Percentiles rank a stretch among this genome's conserved stretches.
These are phyloP conservation scores for Anabas testudineus DNA, from an alignment of 2,797 vertebrate genomes.

Conservation along the genomic window DNA sequence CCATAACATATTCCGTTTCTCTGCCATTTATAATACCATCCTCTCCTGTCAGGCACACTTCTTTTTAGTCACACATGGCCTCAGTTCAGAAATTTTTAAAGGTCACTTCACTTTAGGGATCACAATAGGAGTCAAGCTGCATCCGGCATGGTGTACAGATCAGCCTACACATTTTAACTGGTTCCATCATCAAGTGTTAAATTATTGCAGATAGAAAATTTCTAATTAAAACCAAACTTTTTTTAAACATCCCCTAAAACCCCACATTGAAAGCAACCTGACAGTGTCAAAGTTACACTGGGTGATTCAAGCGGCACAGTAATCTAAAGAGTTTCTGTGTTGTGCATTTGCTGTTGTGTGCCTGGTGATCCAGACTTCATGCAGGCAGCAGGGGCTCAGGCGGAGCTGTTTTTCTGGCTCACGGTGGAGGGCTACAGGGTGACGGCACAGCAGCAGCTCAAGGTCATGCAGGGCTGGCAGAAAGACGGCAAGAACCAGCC, in stretches of 20 bases:
- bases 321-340: not conserved
- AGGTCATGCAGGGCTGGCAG: constrained; percentile 91
- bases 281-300: not conserved
- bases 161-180: not conserved
- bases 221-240: too few relatives aligned
- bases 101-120: constrained; percentile 38
- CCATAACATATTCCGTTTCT: constrained; percentile 28
- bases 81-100: constrained; percentile 30
- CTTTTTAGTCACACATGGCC: constrained; percentile 25
- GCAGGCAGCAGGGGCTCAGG: constrained; percentile 97
- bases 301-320: too few relatives aligned
- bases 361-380: constrained; percentile 90
- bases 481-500: constrained; percentile 93
- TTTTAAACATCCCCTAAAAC: too few relatives aligned
- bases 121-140: constrained; percentile 31
- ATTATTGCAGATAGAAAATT: too few relatives aligned
- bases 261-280: not conserved
- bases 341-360: constrained; percentile 6
- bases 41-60: not conserved
- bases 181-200: too few relatives aligned
- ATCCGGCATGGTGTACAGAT: constrained; percentile 32
- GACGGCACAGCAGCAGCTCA: constrained; percentile 96
- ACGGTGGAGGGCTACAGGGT: constrained; percentile 99
- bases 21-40: constrained; percentile 9
- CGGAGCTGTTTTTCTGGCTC: constrained; percentile 99